phyloP scores from a whole-genome alignment of 2,113 vertebrate species.

The Cnemophilus loriae region DNA sequence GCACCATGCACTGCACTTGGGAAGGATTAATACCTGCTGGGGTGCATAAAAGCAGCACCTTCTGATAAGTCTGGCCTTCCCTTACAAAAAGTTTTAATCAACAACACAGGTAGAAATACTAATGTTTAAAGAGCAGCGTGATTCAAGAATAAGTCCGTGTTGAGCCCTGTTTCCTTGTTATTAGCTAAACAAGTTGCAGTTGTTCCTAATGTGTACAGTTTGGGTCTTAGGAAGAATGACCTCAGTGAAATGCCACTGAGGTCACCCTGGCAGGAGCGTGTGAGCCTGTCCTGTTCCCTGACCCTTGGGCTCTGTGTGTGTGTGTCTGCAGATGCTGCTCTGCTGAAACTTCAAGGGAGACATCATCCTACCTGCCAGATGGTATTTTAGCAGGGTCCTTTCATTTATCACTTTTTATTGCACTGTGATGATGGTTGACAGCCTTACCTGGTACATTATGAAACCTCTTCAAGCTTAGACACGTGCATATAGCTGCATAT shows the following conservation, averaged over 20 bases:
- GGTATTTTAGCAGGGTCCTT: conserved; percentile 16
- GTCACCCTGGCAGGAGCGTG: neutral
- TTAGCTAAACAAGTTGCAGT: neutral
- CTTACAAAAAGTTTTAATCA: neutral
- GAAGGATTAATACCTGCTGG: neutral
- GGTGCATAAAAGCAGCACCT: neutral
- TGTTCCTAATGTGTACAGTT: neutral
- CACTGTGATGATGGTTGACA: neutral
- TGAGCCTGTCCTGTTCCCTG: neutral
- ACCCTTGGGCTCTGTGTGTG: neutral
- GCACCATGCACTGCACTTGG: neutral
- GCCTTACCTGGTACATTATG: neutral
- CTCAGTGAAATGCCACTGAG: conserved; percentile 13
- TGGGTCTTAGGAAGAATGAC: neutral
- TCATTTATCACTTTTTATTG: neutral
- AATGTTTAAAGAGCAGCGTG: neutral
- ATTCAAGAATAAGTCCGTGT: neutral
- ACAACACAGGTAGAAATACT: neutral
- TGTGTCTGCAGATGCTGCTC: conserved; percentile 34
- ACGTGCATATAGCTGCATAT: rapidly evolving
- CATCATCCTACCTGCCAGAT: conserved; percentile 41
- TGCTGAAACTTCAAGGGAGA: neutral
- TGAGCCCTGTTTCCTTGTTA: neutral
- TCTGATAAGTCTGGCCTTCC: neutral
- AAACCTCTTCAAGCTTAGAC: neutral